Percentiles rank a stretch among this genome's conserved stretches.
phyloP scores from a whole-genome alignment of 2,797 vertebrate genomes.

The Anabacerthia variegaticeps region DNA sequence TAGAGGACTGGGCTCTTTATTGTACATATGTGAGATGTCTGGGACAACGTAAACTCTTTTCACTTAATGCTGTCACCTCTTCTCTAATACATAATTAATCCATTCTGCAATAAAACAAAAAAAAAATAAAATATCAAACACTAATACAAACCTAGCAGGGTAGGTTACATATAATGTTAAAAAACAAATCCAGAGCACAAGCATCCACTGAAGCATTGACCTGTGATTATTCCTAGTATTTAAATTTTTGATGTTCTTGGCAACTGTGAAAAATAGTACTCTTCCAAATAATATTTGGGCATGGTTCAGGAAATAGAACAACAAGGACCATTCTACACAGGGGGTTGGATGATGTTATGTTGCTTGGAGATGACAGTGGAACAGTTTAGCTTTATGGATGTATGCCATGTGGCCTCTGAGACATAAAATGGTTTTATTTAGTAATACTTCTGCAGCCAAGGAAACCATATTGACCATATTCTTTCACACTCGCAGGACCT shows the following conservation, averaged over 20 bases:
- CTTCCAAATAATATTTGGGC: background rate
- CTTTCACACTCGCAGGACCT: background rate
- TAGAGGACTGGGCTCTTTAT: background rate
- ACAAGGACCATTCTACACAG: background rate
- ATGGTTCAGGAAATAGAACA: background rate
- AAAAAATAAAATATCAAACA: background rate
- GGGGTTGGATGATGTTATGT: background rate
- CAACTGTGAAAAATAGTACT: background rate
- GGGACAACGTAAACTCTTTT: background rate
- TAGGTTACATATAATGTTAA: background rate
- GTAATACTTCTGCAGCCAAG: background rate
- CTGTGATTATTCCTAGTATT: background rate
- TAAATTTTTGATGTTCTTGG: background rate
- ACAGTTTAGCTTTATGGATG: background rate
- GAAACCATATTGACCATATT: background rate
- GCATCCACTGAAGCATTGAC: background rate
- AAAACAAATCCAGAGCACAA: background rate
- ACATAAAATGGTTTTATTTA: background rate
- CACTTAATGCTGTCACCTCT: background rate
- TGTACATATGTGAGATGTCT: background rate
- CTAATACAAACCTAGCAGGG: background rate
- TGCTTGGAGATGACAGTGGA: background rate
- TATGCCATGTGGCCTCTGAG: background rate
- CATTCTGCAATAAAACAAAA: background rate
- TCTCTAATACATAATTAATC: background rate